A percentile compares a stretch with the other conserved stretches of the same genome.
phyloP scores from a whole-genome alignment of 2,797 vertebrate genomes.

The Mallotus villosus region DNA sequence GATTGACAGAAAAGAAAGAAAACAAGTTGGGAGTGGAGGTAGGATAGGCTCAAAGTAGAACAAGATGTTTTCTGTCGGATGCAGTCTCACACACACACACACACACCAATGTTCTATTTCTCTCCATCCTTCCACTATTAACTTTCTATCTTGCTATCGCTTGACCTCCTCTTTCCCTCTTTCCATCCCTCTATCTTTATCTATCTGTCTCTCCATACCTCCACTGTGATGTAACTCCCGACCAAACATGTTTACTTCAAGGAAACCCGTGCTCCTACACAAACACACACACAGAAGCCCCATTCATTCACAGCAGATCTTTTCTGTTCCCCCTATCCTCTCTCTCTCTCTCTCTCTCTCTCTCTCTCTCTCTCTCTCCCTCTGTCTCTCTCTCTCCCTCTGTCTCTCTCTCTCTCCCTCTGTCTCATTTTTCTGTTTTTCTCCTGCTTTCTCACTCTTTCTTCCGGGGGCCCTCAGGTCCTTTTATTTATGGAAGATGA shows the following conservation, averaged over 20 bases:
- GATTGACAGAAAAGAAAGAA: background rate
- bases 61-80: background rate
- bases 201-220: constrained; percentile 38
- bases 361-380: background rate
- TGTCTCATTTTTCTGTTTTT: constrained; percentile 5
- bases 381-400: background rate
- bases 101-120: constrained; percentile 4
- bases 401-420: background rate
- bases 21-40: background rate
- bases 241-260: constrained; percentile 68
- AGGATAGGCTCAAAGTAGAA: background rate
- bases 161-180: constrained; percentile 11
- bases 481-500: constrained; percentile 57
- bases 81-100: background rate
- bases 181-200: constrained; percentile 18
- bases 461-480: constrained; percentile 32
- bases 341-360: background rate
- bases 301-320: constrained; percentile 56
- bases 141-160: constrained; percentile 19
- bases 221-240: constrained; percentile 49
- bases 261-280: constrained; percentile 13
- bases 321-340: constrained; percentile 42
- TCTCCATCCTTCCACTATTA: background rate
- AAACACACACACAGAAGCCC: constrained; percentile 49
- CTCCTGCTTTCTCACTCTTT: background rate